A percentile compares a stretch with the other conserved stretches of the same genome.
Conservation (phyloP, 2,888 invertebrate species). For the Tiliacea aurago region DNA sequence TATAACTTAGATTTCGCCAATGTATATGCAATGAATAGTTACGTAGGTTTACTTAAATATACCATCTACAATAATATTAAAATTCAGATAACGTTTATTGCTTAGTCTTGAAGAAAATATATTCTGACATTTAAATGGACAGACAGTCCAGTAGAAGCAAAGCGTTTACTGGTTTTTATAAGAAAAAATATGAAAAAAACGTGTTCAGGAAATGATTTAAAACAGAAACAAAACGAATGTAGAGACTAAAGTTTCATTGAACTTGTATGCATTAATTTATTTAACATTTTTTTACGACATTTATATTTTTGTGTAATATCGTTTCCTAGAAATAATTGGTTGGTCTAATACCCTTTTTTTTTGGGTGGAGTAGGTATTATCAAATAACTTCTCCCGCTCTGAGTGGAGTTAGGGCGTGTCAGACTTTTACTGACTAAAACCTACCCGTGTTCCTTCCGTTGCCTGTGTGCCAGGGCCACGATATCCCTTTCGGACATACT, state of each 20-base stretch:
- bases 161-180: slow-evolving; percentile 5
- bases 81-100: slow-evolving; percentile 13
- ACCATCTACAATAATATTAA: slow-evolving; percentile 10
- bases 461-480: too few relatives aligned
- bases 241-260: not conserved
- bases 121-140: slow-evolving; percentile 28
- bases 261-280: not conserved
- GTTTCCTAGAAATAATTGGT: slow-evolving; percentile 11
- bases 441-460: too few relatives aligned
- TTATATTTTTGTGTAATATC: slow-evolving; percentile 1
- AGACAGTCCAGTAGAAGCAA: not conserved
- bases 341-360: not conserved
- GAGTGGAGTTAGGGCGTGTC: too few relatives aligned
- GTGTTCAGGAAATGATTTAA: slow-evolving; percentile 1
- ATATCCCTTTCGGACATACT: too few relatives aligned
- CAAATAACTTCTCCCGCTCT: too few relatives aligned
- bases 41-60: not conserved
- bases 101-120: slow-evolving; percentile 24
- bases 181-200: slow-evolving; percentile 1
- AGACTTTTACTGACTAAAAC: too few relatives aligned
- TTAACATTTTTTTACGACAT: slow-evolving; percentile 6
- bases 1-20: slow-evolving; percentile 6
- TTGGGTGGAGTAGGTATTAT: too few relatives aligned
- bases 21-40: slow-evolving; percentile 10
- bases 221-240: slow-evolving; percentile 3